phyloP scores from a whole-genome alignment of 1,140 invertebrate genomes.

The Batillaria attramentaria region DNA sequence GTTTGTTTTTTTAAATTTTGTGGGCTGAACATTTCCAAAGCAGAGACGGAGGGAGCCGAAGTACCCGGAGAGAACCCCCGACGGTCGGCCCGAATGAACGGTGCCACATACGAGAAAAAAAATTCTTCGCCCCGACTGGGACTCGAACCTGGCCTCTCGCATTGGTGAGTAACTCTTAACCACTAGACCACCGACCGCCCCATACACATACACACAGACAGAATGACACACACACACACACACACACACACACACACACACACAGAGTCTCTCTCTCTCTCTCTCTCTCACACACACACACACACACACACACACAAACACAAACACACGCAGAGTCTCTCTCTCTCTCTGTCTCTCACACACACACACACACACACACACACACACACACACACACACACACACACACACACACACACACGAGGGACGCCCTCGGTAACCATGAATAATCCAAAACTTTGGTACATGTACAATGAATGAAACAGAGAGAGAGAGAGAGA shows the following conservation, averaged over 20 bases:
- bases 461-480: no score
- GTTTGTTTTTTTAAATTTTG: no score
- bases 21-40: no score
- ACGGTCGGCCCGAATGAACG: neutral
- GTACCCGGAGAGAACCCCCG: no score
- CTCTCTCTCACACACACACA: slow-evolving; percentile 17
- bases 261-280: slow-evolving; percentile 13
- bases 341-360: neutral
- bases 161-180: no score
- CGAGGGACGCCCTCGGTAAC: no score
- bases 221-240: neutral
- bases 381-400: slow-evolving; percentile 20
- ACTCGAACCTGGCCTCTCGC: no score
- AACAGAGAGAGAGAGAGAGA: no score
- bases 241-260: slow-evolving; percentile 11
- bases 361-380: slow-evolving; percentile 13
- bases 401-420: slow-evolving; percentile 27
- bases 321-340: neutral
- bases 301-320: slow-evolving; percentile 12
- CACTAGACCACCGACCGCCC: neutral
- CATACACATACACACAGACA: neutral
- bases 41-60: no score
- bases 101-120: neutral
- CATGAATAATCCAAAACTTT: no score
- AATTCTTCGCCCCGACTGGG: no score